A percentile compares a stretch with the other conserved stretches of the same genome.
Conservation (phyloP, 2,113 vertebrate species). For the Suricata suricatta region DNA sequence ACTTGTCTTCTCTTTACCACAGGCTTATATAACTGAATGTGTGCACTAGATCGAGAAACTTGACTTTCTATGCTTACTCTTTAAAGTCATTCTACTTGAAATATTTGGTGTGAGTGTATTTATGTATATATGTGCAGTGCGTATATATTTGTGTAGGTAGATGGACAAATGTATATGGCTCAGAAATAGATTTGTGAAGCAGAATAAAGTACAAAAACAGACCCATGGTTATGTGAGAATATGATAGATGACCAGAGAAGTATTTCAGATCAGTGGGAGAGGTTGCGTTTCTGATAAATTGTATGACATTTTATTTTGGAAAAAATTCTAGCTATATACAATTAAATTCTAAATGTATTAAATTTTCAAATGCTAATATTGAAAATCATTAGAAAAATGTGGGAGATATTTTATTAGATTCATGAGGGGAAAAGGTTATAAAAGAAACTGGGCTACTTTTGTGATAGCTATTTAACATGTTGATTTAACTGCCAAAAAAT, state of each 20-base stretch:
- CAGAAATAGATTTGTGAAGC: conserved; percentile 12
- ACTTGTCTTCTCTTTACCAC: conserved; percentile 11
- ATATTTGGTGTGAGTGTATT: neutral
- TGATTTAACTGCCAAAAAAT: conserved; percentile 18
- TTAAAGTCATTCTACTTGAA: neutral
- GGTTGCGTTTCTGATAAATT: conserved; percentile 26
- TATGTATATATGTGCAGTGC: neutral
- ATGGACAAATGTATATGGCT: neutral
- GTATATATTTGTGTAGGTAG: neutral
- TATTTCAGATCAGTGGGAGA: conserved; percentile 17
- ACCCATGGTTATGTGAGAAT: neutral
- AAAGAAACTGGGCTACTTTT: neutral
- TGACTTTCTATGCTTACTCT: neutral
- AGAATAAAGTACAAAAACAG: neutral
- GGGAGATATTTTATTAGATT: conserved; percentile 22
- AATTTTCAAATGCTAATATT: conserved; percentile 12
- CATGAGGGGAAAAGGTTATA: neutral
- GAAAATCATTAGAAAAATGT: neutral
- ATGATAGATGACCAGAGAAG: neutral
- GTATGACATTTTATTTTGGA: neutral
- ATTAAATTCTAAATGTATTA: neutral
- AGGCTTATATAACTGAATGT: conserved; percentile 17
- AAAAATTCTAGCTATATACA: neutral
- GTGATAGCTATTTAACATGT: conserved; percentile 30
- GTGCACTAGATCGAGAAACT: neutral